These are phyloP conservation scores for Potorous gilbertii DNA, from an alignment of 2,797 vertebrate species.

Conservation along the genomic window DNA sequence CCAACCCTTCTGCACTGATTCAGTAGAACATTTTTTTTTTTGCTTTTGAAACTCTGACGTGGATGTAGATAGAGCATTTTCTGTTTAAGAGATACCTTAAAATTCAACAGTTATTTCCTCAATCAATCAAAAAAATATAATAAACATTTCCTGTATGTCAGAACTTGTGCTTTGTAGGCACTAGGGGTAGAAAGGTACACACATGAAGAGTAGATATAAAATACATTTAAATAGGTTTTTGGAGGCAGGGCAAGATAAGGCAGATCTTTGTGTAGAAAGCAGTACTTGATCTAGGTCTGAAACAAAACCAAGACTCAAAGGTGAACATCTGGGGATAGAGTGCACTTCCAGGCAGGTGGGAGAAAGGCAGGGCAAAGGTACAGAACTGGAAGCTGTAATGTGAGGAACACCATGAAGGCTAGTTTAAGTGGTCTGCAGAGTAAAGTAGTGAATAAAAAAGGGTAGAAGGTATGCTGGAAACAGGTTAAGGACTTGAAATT, in stretches of 20 bases:
- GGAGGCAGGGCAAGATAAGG: neutral
- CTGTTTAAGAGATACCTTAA: too few species aligned
- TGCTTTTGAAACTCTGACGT: too few species aligned
- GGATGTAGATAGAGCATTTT: too few species aligned
- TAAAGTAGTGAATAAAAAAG: neutral
- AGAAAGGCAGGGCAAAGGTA: neutral
- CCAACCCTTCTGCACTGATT: neutral
- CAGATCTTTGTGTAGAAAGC: neutral
- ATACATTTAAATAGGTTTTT: neutral
- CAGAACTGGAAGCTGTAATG: neutral
- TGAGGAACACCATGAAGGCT: neutral
- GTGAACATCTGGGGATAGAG: neutral
- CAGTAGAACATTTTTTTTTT: too few species aligned
- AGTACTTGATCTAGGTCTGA: neutral
- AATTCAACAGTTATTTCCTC: too few species aligned
- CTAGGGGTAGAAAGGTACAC: neutral
- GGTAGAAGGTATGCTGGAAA: neutral
- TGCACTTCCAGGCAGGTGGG: neutral
- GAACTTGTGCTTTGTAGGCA: neutral
- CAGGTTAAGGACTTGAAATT: neutral
- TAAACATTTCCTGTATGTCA: neutral
- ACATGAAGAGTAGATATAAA: neutral
- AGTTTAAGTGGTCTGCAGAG: neutral
- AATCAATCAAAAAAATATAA: neutral
- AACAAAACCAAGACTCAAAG: neutral